phyloP scores from a whole-genome alignment of 2,797 vertebrate genomes.

The Hyperoplus lanceolatus region DNA sequence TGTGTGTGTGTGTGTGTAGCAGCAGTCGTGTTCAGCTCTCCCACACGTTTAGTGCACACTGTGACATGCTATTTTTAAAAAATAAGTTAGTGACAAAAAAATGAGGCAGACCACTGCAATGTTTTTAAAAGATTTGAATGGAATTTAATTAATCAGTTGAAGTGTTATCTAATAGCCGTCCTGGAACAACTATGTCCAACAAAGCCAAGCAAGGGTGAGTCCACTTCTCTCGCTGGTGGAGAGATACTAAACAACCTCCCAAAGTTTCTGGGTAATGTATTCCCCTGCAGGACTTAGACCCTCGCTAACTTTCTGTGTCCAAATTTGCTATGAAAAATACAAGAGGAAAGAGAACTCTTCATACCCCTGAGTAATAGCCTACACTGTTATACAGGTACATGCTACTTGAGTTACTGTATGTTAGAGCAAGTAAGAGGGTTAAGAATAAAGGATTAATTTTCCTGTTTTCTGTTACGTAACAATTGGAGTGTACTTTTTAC shows the following conservation, averaged over 20 bases:
- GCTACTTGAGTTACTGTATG: conserved; percentile 20
- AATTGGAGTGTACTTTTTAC: conserved; percentile 1
- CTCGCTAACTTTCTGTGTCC: conserved; percentile 10
- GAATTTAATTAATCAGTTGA: background rate
- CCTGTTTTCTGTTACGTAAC: conserved; percentile 12
- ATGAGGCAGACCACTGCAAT: conserved; percentile 6
- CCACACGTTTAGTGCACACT: conserved; percentile 63
- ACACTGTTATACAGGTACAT: conserved; percentile 12
- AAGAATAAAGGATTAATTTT: background rate
- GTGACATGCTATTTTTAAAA: conserved; percentile 50
- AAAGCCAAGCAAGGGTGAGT: background rate
- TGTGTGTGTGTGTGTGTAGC: conserved; percentile 16
- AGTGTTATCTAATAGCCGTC: conserved; percentile 8
- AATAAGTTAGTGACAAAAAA: conserved; percentile 28
- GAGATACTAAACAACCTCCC: background rate
- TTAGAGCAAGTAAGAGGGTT: conserved; percentile 25
- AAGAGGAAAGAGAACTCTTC: background rate
- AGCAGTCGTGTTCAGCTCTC: conserved; percentile 67
- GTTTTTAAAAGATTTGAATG: conserved; percentile 19
- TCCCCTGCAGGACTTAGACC: conserved; percentile 20
- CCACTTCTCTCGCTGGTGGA: background rate
- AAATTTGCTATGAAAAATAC: conserved; percentile 28
- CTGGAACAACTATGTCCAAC: conserved; percentile 2
- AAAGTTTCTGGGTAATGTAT: background rate
- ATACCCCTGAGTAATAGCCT: conserved; percentile 14